phyloP scores from a whole-genome alignment of 2,888 invertebrate genomes.

The Andrena trimmerana region DNA sequence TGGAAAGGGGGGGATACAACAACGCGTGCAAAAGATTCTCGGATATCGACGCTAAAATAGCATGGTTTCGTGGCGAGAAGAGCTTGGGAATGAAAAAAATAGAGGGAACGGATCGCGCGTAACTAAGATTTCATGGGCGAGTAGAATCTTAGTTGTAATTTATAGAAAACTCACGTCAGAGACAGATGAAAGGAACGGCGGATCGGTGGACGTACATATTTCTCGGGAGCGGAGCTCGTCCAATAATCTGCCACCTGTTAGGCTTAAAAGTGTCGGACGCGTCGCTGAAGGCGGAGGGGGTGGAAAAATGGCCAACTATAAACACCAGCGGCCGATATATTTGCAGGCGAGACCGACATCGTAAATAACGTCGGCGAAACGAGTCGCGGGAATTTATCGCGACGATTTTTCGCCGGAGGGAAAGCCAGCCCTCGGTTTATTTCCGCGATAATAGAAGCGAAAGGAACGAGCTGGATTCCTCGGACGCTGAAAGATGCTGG shows the following conservation, averaged over 20 bases:
- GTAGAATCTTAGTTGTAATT: too few species aligned
- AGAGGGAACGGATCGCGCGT: too few species aligned
- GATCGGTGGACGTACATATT: conserved; percentile 24
- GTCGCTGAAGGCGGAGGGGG: conserved; percentile 37
- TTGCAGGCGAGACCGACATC: conserved; percentile 46
- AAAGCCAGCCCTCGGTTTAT: conserved; percentile 47
- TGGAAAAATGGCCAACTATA: conserved; percentile 62
- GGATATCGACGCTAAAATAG: background rate
- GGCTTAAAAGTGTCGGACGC: conserved; percentile 63
- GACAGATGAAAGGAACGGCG: background rate
- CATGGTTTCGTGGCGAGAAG: background rate
- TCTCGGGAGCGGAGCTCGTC: conserved; percentile 4
- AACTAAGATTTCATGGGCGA: too few species aligned
- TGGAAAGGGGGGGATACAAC: background rate
- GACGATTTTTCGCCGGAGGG: conserved; percentile 60
- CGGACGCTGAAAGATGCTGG: conserved; percentile 11
- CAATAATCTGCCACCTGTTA: conserved; percentile 71
- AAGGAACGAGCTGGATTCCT: conserved; percentile 11
- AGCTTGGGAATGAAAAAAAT: too few species aligned
- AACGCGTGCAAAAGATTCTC: background rate
- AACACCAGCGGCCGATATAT: conserved; percentile 57
- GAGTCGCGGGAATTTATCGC: conserved; percentile 66
- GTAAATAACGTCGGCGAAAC: conserved; percentile 64
- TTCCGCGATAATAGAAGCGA: conserved; percentile 47
- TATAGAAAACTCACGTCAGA: too few species aligned